phyloP scores from a whole-genome alignment of 2,797 vertebrate species.

The Macroramphosus scolopax region DNA sequence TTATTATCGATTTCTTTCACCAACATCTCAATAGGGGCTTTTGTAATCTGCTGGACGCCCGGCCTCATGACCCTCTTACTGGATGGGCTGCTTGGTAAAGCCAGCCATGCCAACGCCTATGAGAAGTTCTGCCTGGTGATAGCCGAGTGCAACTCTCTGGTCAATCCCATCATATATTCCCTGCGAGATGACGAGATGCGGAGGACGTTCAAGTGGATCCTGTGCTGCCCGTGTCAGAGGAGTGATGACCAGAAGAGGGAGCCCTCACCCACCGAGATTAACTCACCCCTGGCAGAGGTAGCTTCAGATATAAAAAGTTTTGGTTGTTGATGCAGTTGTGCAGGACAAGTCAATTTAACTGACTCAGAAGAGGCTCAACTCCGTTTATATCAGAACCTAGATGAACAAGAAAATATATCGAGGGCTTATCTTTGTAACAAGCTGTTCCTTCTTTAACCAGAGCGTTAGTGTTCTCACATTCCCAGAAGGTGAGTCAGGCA shows the following conservation, averaged over 20 bases:
- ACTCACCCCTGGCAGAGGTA: slow-evolving; percentile 63
- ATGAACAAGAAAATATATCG: not conserved
- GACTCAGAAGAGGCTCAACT: not conserved
- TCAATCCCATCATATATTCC: slow-evolving; percentile 90
- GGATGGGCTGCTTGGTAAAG: slow-evolving; percentile 82
- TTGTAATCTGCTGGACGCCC: slow-evolving; percentile 95
- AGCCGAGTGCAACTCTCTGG: slow-evolving; percentile 89
- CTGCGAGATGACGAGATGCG: slow-evolving; percentile 90
- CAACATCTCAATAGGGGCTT: slow-evolving; percentile 79
- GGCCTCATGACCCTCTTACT: slow-evolving; percentile 87
- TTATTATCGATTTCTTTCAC: not conserved
- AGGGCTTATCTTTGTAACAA: too few species aligned
- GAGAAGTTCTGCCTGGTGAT: slow-evolving; percentile 91
- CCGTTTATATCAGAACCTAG: not conserved
- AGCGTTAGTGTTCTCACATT: too few species aligned
- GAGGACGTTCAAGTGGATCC: slow-evolving; percentile 83
- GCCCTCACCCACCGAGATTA: slow-evolving; percentile 25
- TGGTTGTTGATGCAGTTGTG: not conserved
- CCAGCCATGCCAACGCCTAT: slow-evolving; percentile 77
- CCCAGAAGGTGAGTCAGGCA: too few species aligned
- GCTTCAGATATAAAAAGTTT: not conserved
- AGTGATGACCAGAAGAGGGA: slow-evolving; percentile 22
- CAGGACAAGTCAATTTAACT: not conserved
- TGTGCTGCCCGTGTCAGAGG: slow-evolving; percentile 76
- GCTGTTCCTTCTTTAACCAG: too few species aligned